Conservation (phyloP, 2,113 vertebrate species). For the Camelus dromedarius region DNA sequence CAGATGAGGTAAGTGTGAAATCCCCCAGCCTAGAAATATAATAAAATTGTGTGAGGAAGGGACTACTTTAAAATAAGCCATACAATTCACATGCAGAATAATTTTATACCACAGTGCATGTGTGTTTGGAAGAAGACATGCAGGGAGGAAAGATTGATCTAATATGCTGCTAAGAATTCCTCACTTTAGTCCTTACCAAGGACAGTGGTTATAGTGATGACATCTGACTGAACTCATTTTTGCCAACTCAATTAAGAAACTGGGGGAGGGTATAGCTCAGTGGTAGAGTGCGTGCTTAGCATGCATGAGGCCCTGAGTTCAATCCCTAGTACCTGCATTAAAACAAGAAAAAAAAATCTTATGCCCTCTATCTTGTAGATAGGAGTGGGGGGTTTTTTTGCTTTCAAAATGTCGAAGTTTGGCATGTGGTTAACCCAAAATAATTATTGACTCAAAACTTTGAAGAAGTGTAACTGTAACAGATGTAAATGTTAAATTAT, state of each 20-base stretch:
- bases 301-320: no score
- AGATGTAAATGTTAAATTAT: slow-evolving; percentile 51
- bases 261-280: background rate
- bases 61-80: background rate
- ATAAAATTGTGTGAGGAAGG: slow-evolving; percentile 7
- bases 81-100: background rate
- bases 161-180: slow-evolving; percentile 26
- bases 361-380: slow-evolving; percentile 48
- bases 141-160: background rate
- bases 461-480: slow-evolving; percentile 47
- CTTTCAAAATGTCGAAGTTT: slow-evolving; percentile 62
- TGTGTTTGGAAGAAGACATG: background rate
- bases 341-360: background rate
- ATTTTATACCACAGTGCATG: background rate
- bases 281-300: no score
- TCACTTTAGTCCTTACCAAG: background rate
- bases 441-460: slow-evolving; percentile 45
- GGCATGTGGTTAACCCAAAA: slow-evolving; percentile 64
- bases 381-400: background rate
- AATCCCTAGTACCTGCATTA: no score
- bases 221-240: slow-evolving; percentile 1
- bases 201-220: background rate
- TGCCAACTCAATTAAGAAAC: slow-evolving; percentile 38
- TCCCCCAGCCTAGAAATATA: background rate
- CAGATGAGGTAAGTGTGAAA: background rate